These are phyloP conservation scores for Aphelinus certus DNA, from an alignment of 1,140 invertebrate genomes.

Conservation along the genomic window DNA sequence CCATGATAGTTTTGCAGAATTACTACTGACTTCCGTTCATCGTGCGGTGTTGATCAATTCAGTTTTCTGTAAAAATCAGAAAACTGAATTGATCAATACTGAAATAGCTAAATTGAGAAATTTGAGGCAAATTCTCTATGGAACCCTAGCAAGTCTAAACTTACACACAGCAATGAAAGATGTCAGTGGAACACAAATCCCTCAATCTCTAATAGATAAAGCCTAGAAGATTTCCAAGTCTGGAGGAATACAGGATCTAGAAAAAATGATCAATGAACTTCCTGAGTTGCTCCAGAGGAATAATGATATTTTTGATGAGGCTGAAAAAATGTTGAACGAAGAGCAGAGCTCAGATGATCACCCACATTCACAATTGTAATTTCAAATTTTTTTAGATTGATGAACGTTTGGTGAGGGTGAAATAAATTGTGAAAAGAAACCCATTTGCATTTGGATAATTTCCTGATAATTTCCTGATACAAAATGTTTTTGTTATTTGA, in stretches of 20 bases:
- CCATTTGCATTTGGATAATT: constrained; percentile 15
- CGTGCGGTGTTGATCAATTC: constrained; percentile 87
- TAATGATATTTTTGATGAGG: constrained; percentile 77
- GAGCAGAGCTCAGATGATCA: constrained; percentile 25
- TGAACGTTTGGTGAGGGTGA: constrained; percentile 8
- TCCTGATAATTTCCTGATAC: neutral
- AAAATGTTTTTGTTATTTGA: no score
- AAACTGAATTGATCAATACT: constrained; percentile 80
- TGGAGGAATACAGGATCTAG: constrained; percentile 74
- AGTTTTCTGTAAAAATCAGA: constrained; percentile 82
- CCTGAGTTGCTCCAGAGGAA: constrained; percentile 92
- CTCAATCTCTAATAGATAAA: constrained; percentile 91
- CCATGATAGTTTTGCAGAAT: constrained; percentile 86
- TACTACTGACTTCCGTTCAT: constrained; percentile 90
- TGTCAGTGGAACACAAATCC: constrained; percentile 77
- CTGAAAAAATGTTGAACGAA: neutral
- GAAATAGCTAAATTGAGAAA: constrained; percentile 87
- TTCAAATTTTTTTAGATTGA: neutral
- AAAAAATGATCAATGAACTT: constrained; percentile 68
- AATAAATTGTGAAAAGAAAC: neutral
- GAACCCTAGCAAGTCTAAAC: constrained; percentile 92
- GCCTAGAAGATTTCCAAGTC: constrained; percentile 75
- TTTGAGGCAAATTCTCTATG: constrained; percentile 89
- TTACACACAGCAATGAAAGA: constrained; percentile 97
- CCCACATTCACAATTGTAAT: no score